Evolutionary conservation across 2,113 vertebrate genomes (phyloP).

Genomic region (Ochotona curzoniae): DNA sequence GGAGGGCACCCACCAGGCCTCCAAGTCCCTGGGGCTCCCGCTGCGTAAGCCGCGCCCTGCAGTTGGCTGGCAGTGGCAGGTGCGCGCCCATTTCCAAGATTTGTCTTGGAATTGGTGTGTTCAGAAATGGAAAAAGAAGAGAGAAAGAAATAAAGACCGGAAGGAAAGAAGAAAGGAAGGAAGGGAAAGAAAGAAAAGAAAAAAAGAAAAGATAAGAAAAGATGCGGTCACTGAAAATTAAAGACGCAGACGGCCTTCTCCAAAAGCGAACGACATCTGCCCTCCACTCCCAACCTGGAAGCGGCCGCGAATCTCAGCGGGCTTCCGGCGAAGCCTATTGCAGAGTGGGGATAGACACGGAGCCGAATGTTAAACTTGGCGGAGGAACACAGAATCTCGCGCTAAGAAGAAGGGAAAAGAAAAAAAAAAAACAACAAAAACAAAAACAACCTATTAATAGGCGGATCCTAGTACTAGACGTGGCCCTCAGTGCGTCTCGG

Average conservation of each 20-base stretch:
- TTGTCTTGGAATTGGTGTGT: background rate
- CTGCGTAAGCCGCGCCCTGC: rapidly evolving
- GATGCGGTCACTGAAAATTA: background rate
- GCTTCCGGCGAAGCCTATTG: background rate
- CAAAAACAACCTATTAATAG: background rate
- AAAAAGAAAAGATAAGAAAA: background rate
- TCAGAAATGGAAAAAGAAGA: background rate
- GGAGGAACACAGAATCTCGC: background rate
- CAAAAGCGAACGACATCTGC: too few relatives aligned
- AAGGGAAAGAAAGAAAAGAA: background rate
- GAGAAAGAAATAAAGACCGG: too few relatives aligned
- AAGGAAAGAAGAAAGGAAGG: too few relatives aligned
- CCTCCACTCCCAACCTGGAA: background rate
- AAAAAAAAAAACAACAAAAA: too few relatives aligned
- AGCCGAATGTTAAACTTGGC: background rate
- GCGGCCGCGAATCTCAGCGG: background rate
- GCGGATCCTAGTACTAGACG: background rate
- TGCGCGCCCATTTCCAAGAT: background rate
- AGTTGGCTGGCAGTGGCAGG: background rate
- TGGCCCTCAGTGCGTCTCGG: background rate
- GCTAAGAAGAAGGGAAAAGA: too few relatives aligned
- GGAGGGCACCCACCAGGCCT: background rate
- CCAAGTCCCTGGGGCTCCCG: background rate
- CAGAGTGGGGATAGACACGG: background rate
- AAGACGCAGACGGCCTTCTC: background rate